phyloP scores from a whole-genome alignment of 2,888 invertebrate species.

The Acanthococcus lagerstroemiae region DNA sequence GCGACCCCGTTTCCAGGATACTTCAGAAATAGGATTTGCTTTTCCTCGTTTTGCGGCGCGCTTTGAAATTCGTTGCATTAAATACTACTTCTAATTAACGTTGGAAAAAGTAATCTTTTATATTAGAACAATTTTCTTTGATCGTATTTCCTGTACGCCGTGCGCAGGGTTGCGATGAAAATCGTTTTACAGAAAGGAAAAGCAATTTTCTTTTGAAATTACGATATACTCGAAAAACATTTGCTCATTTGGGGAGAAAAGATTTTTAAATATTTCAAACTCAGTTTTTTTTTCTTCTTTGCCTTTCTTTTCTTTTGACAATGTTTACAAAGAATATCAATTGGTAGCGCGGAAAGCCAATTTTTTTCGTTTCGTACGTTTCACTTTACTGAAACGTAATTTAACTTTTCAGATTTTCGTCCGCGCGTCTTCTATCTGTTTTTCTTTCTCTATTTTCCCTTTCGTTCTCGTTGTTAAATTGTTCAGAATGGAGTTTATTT shows the following conservation, averaged over 20 bases:
- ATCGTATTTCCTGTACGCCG: conserved; percentile 3
- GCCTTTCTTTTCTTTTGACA: not conserved
- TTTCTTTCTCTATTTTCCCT: not conserved
- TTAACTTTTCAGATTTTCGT: not conserved
- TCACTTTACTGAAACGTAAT: not conserved
- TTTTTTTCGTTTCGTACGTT: not conserved
- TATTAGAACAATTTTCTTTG: conserved; percentile 25
- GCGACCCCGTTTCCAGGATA: no score
- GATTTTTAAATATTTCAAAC: conserved; percentile 27
- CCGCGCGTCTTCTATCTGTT: not conserved
- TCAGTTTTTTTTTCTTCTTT: no score
- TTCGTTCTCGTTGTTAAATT: no score
- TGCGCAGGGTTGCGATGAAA: not conserved
- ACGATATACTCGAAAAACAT: conserved; percentile 8
- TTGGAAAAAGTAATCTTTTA: conserved; percentile 24
- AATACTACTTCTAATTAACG: conserved; percentile 24
- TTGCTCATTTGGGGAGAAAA: conserved; percentile 20
- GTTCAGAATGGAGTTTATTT: no score
- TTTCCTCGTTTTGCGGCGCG: no score
- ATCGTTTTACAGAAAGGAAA: not conserved
- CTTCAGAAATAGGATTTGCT: no score
- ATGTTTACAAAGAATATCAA: conserved; percentile 1
- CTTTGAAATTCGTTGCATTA: conserved; percentile 21
- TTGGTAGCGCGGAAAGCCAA: not conserved
- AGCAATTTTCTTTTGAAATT: conserved; percentile 18